Base-by-base conservation (phyloP, 2,888 invertebrate species). In the Aleiodes testaceus region DNA sequence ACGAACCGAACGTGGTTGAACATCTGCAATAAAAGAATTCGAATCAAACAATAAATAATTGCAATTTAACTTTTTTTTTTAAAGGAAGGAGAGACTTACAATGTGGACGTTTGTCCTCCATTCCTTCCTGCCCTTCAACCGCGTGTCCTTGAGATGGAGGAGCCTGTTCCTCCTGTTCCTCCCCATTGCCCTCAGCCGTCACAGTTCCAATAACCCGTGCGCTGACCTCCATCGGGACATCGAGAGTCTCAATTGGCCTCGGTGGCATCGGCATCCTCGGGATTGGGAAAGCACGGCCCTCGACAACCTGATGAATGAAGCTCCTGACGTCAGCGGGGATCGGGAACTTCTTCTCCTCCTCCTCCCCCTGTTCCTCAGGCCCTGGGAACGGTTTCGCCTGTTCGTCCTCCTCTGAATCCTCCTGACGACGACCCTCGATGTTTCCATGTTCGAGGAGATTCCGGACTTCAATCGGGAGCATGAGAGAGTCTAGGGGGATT, bases 1-100 rank as follows among this genome's bases (percentile, higher is more conserved):
- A 81, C 93, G 93, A 75, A 92, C 91, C 73, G 93, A 93, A 83
- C 95, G 92, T 71, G 95, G 95, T 87, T 95, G 95, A 84, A 95
- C 92, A 85, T 92, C 95, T 95, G 90, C 50, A 89, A 89, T 80
- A 78, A 72, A 44, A 22, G 45, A 12, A 36, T 36, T 45, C 4
- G 18, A 26, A 26, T 26, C 26, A 26, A 26, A 26, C 3, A 26
- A 4, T 22, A 4, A 22, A 22, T 22, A n/a, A n/a, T n/a, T n/a
- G n/a, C n/a, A n/a, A n/a, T 26, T 26, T 26, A 5, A 3, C 3
- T 26, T 26, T 1, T 26, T 26, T 3, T 26, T 26, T 26, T 26
- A 1, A 69, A 50, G 49, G n/a, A 11, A n/a, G 52, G 14, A 55
- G 20, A 20, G 44, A 91, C 93, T 92, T 87, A 95, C 95, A 94